These are phyloP conservation scores for Microchrysa polita DNA, from an alignment of 2,888 invertebrate genomes.

Conservation along the genomic window DNA sequence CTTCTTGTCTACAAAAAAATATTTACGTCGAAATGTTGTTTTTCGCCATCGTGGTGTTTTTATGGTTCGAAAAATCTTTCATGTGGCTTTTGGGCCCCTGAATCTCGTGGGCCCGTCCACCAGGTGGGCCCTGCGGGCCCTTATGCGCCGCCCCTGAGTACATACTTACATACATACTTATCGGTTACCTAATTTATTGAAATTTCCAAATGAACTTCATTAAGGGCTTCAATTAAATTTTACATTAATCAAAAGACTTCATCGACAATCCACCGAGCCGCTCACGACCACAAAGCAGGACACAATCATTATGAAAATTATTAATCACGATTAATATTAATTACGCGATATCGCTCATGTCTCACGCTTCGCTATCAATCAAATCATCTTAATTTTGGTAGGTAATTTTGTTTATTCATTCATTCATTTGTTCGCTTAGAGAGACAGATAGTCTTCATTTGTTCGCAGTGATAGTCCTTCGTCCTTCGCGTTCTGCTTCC, in stretches of 20 bases:
- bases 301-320: neutral
- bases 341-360: constrained; percentile 10
- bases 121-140: too few relatives aligned
- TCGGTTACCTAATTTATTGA: too few relatives aligned
- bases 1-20: too few relatives aligned
- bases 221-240: neutral
- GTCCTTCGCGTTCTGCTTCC: neutral
- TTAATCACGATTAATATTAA: constrained; percentile 30
- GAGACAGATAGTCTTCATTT: neutral
- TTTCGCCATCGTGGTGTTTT: too few relatives aligned
- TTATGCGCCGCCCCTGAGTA: too few relatives aligned
- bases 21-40: too few relatives aligned
- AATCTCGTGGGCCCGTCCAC: too few relatives aligned
- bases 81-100: too few relatives aligned
- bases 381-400: constrained; percentile 1
- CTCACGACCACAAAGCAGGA: neutral
- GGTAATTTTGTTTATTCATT: constrained; percentile 12
- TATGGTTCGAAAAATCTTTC: too few relatives aligned
- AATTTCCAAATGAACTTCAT: too few relatives aligned
- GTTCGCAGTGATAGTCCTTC: neutral
- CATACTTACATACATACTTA: too few relatives aligned
- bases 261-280: neutral
- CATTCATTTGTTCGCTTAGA: constrained; percentile 7
- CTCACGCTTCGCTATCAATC: constrained; percentile 6
- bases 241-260: neutral